Base-by-base conservation (phyloP, 2,888 invertebrate species). In the Pandemis cinnamomeana region DNA sequence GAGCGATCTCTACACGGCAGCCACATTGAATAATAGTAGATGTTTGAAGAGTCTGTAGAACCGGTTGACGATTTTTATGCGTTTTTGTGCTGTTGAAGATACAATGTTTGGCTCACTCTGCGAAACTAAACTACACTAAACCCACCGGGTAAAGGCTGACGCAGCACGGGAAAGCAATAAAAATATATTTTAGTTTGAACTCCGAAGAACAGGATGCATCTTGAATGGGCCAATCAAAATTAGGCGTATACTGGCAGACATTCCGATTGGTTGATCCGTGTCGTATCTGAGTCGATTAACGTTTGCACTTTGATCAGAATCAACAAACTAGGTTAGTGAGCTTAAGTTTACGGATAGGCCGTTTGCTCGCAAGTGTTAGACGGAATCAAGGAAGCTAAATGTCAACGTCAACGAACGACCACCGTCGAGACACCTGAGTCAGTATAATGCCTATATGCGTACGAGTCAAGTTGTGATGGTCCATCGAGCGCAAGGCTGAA, bases 101-200 rank as follows among this genome's bases (percentile, higher is more conserved):
- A 55, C 15, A 27, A 58, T 27, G 27, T 58, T 58, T 20, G 58
- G 5, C 20, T 10, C 27, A 27, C 27, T 20, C 27, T 58, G 11
- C 27, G 11, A 58, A 11, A 58, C 27, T 58, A 58, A 55, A 11
- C 58, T 10, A 53, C 27, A 4, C 27, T 20, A 11, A 27, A 11
- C 58, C 58, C n/a, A 55, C 53, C 11, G 27, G 4, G 27, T 58
- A 58, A 58, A 27, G 58, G 58, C 58, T 58, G 58, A 58, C 11
- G 3, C 11, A 6, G 58, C 20, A 10, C 4, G 11, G 27, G 27
- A 5, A 27, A 58, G 58, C 58, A 27, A 58, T 58, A 58, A 55
- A 53, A 55, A 46, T n/a, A 51, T n/a, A n/a, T 51, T n/a, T 48
- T n/a, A 5, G 13, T 51, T 5, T 51, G 13, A 6, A 7, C 7